Percentiles rank a stretch among this genome's conserved stretches.
Evolutionary conservation across 1,140 invertebrate genomes (phyloP).

Genomic region (Bemisia tabaci): DNA sequence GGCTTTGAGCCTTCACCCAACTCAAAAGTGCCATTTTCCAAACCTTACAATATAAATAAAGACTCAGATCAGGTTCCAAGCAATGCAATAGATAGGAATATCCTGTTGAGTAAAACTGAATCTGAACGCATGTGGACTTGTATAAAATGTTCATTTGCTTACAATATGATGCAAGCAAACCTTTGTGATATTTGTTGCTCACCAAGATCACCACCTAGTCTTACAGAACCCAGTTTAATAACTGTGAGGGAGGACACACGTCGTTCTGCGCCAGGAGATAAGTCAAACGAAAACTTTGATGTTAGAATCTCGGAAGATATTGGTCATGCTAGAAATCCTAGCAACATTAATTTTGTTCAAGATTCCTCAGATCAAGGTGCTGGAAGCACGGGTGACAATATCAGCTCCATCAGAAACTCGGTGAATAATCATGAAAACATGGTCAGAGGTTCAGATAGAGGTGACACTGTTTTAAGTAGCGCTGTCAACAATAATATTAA

Average conservation of each 20-base stretch:
- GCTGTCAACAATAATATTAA: background rate
- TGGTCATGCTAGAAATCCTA: background rate
- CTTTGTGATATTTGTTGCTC: conserved; percentile 66
- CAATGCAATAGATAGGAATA: background rate
- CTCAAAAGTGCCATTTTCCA: conserved; percentile 29
- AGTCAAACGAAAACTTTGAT: conserved; percentile 8
- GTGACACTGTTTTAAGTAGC: too few relatives aligned
- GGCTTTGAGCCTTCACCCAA: conserved; percentile 7
- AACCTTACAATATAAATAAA: conserved; percentile 21
- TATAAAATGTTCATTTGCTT: conserved; percentile 70
- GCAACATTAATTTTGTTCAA: background rate
- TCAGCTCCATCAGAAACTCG: background rate
- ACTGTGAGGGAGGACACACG: conserved; percentile 46
- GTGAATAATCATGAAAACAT: background rate
- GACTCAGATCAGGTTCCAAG: conserved; percentile 4
- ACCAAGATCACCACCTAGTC: conserved; percentile 42
- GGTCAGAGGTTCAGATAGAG: conserved; percentile 24
- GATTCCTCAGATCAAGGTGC: conserved; percentile 11
- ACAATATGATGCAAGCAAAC: conserved; percentile 63
- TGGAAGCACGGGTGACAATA: conserved; percentile 29
- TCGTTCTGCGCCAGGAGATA: conserved; percentile 31
- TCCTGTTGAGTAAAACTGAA: background rate
- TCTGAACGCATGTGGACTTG: conserved; percentile 68
- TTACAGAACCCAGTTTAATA: conserved; percentile 50
- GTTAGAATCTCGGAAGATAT: background rate